phyloP scores from a whole-genome alignment of 2,888 invertebrate genomes.

The Orchesella flavescens region DNA sequence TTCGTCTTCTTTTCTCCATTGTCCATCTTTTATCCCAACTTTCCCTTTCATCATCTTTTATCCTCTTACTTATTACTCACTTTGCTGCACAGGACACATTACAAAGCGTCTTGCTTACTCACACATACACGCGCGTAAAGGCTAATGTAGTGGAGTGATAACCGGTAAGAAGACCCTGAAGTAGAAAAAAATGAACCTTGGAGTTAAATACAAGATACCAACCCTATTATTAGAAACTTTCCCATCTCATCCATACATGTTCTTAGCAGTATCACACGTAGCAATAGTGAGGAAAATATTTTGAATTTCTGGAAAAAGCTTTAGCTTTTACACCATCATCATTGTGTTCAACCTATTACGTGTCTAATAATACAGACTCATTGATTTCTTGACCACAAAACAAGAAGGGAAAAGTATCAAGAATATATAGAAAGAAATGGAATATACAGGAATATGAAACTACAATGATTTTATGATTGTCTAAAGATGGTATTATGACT shows the following conservation, averaged over 20 bases:
- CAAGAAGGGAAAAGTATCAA: neutral
- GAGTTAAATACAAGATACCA: neutral
- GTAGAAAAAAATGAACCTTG: neutral
- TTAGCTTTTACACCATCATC: neutral
- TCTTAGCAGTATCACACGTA: too few relatives aligned
- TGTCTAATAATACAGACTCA: conserved; percentile 9
- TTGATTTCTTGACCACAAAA: conserved; percentile 7
- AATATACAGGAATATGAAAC: too few relatives aligned
- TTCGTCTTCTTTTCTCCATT: neutral
- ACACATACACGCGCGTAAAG: neutral
- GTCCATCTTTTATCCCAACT: conserved; percentile 16
- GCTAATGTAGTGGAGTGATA: conserved; percentile 2
- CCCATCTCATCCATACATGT: too few relatives aligned
- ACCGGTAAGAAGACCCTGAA: neutral
- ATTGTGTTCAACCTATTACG: neutral
- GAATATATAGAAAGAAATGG: neutral
- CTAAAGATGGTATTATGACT: conserved; percentile 7
- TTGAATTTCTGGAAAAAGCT: conserved; percentile 1
- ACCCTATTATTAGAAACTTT: neutral
- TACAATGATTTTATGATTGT: conserved; percentile 14
- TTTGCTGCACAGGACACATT: neutral
- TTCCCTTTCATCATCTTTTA: conserved; percentile 9
- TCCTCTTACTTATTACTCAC: conserved; percentile 16
- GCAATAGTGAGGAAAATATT: neutral
- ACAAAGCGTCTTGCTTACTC: neutral